Conservation (phyloP, 2,113 vertebrate genomes). For the Psilopsiagon aurifrons region DNA sequence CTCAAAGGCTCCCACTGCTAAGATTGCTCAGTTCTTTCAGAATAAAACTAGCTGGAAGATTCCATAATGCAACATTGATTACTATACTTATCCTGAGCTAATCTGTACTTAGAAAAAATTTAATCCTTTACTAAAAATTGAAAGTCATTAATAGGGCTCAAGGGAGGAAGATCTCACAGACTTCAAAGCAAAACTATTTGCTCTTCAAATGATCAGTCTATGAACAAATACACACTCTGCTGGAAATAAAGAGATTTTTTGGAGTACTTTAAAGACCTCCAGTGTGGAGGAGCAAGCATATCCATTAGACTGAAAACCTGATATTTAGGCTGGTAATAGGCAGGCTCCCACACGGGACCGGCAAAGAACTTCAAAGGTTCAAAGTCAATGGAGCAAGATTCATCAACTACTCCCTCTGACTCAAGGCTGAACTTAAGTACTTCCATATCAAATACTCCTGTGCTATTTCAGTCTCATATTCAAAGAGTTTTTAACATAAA, state of each 20-base stretch:
- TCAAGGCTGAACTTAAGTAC: neutral
- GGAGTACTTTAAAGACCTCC: neutral
- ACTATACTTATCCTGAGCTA: neutral
- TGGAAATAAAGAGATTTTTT: neutral
- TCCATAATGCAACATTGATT: neutral
- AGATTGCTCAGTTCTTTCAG: neutral
- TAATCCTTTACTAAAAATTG: neutral
- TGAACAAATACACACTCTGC: neutral
- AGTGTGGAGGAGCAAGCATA: neutral
- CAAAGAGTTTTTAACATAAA: neutral
- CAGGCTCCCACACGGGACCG: fast-evolving
- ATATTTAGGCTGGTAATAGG: neutral
- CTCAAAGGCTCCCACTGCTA: neutral
- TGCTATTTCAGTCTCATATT: neutral
- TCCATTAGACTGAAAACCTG: neutral
- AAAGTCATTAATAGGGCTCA: neutral
- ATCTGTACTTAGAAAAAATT: neutral
- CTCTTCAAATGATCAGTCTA: neutral
- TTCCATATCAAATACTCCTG: neutral
- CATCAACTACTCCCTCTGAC: neutral
- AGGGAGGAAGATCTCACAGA: neutral
- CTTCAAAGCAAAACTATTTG: neutral
- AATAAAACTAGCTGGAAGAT: neutral
- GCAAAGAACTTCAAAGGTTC: neutral
- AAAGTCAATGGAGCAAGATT: neutral